A percentile compares a stretch with the other conserved stretches of the same genome.
Conservation (phyloP, 2,888 invertebrate genomes). For the Chaitophorus viminalis region DNA sequence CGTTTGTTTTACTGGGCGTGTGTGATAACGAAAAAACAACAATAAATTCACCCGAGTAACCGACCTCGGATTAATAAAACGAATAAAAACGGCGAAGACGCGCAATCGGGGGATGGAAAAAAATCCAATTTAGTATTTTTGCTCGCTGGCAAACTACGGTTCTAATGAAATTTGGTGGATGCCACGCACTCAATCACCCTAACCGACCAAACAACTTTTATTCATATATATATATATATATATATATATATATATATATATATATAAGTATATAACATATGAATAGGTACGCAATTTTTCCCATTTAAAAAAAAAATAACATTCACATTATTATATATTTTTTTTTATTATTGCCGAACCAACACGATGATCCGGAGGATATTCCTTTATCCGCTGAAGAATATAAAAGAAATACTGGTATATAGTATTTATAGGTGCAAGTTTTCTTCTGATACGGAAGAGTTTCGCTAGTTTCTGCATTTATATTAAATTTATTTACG, state of each 20-base stretch:
- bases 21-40: conserved; percentile 45
- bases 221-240: conserved; percentile 20
- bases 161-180: conserved; percentile 64
- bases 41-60: conserved; percentile 52
- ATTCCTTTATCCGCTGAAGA: conserved; percentile 11
- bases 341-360: conserved; percentile 29
- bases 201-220: conserved; percentile 52
- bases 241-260: background rate
- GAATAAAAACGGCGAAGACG: conserved; percentile 53
- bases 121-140: conserved; percentile 65
- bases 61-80: conserved; percentile 60
- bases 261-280: background rate
- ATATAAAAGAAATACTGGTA: conserved; percentile 20
- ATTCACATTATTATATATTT: conserved; percentile 35
- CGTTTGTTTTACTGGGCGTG: conserved; percentile 46
- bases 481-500: too few species aligned
- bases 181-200: conserved; percentile 59
- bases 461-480: too few species aligned
- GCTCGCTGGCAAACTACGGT: conserved; percentile 62
- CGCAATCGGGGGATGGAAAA: conserved; percentile 45
- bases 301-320: conserved; percentile 11
- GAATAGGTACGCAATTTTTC: conserved; percentile 30
- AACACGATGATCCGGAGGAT: background rate
- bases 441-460: too few species aligned
- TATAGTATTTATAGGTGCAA: background rate